A percentile compares a stretch with the other conserved stretches of the same genome.
Conservation (phyloP, 2,888 invertebrate genomes). For the Erynnis tages region DNA sequence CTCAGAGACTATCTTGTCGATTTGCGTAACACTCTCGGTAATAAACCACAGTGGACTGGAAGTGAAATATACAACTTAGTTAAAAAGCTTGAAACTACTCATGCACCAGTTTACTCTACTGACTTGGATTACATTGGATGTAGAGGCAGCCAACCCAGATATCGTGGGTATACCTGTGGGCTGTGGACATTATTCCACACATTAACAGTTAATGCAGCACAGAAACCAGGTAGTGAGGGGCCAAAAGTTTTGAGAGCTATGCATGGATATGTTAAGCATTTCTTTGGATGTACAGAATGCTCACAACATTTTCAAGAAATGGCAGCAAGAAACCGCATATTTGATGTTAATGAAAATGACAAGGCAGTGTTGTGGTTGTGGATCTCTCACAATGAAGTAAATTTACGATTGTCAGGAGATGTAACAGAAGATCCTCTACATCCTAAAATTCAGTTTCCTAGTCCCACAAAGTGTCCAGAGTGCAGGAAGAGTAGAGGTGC, state of each 20-base stretch:
- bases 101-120: constrained; percentile 80
- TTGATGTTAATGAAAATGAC: constrained; percentile 85
- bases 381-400: constrained; percentile 96
- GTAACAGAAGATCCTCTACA: constrained; percentile 93
- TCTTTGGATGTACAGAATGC: constrained; percentile 97
- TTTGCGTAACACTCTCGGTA: constrained; percentile 77
- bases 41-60: constrained; percentile 80
- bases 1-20: constrained; percentile 84
- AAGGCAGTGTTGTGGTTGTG: constrained; percentile 96
- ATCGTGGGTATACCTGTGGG: constrained; percentile 95
- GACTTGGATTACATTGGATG: constrained; percentile 88
- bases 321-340: constrained; percentile 86
- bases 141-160: constrained; percentile 86
- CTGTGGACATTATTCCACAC: constrained; percentile 98
- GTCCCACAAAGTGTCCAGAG: constrained; percentile 82
- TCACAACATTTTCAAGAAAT: constrained; percentile 93
- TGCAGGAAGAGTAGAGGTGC: constrained; percentile 82
- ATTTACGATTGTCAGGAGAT: constrained; percentile 92
- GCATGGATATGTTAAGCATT: constrained; percentile 93
- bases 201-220: constrained; percentile 89
- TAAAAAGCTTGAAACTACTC: constrained; percentile 72
- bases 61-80: constrained; percentile 81
- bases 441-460: constrained; percentile 96
- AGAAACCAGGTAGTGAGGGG: constrained; percentile 76
- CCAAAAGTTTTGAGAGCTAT: constrained; percentile 90